phyloP scores from a whole-genome alignment of 2,888 invertebrate species.

The Pseudococcus viburni region DNA sequence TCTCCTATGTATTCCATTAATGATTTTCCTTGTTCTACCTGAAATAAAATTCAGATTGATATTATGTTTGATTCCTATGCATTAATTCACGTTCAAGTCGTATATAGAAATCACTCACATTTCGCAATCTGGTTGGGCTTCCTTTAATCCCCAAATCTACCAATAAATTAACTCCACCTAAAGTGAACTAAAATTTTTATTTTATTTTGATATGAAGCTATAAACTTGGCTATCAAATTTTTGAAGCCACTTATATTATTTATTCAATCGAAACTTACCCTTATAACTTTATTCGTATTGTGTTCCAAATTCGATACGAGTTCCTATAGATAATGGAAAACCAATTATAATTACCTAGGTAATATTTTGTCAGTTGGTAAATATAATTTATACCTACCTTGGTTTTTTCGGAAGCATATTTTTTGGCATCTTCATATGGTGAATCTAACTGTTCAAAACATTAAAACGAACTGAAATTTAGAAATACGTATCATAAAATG shows the following conservation, averaged over 20 bases:
- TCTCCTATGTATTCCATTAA: no score
- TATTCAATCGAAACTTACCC: not conserved
- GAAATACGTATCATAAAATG: no score
- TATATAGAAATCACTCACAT: not conserved
- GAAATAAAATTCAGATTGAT: no score
- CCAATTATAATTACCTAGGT: no score
- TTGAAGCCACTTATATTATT: not conserved
- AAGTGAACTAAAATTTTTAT: not conserved
- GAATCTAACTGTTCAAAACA: slow-evolving; percentile 4
- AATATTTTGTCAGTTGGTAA: no score
- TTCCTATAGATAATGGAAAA: not conserved
- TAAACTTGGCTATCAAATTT: not conserved
- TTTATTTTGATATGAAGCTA: no score
- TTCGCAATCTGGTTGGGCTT: not conserved
- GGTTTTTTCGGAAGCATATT: slow-evolving; percentile 26
- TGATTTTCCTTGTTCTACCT: no score
- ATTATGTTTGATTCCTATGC: no score
- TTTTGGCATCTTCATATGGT: not conserved
- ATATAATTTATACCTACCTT: not conserved
- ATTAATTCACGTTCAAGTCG: no score
- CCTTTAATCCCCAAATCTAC: slow-evolving; percentile 11
- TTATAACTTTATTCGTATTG: not conserved
- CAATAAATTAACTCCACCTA: not conserved
- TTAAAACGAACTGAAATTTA: no score
- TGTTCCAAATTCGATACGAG: not conserved